Base-by-base conservation (phyloP, 2,797 vertebrate genomes). In the Dermochelys coriacea region DNA sequence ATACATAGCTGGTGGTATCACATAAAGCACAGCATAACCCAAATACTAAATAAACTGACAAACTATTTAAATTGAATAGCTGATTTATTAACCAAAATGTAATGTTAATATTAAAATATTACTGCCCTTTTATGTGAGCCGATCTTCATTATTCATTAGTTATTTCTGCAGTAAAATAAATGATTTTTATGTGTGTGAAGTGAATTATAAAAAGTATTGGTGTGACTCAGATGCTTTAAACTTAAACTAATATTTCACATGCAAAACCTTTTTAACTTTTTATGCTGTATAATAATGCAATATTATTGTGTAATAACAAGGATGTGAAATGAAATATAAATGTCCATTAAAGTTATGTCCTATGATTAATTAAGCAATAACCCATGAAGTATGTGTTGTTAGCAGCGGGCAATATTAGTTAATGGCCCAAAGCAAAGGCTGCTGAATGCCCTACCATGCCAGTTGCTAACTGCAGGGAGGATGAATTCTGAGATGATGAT, bases 301-400 rank as follows among this genome's bases (percentile, higher is more conserved):
- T 96, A 86, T 86, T 96, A 83, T 92, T 95, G 45, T 85, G 21
- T 87, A 91, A 86, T 97, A 95, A 79, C 74, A 49, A 92, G 87
- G 78, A 61, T 93, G 78, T 95, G 94, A 96, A 92, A 79, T 87
- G 49, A 85, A 94, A 93, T 89, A 52, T 57, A 90, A 86, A 84
- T 91, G 94, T 92, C 90, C 49, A 37, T 96, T 68, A 91, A 81
- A n/a, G 50, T 96, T 95, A 86, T 86, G 85, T 85, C 91, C 93
- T 94, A 85, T 14, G 51, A 95, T 97, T 97, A 98, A 97, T 98
- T 93, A 97, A 96, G 88, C 90, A 97, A 12, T 96, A 97, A 96
- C 83, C 95, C 94, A 82, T 88, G 88, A 97, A 95, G 92, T 96
- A 90, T 96, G 90, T 97, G 80, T 86, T 97, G 96, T 97, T 97